Evolutionary conservation across 2,113 vertebrate genomes (phyloP).

Genomic region (Lamprotornis superbus): DNA sequence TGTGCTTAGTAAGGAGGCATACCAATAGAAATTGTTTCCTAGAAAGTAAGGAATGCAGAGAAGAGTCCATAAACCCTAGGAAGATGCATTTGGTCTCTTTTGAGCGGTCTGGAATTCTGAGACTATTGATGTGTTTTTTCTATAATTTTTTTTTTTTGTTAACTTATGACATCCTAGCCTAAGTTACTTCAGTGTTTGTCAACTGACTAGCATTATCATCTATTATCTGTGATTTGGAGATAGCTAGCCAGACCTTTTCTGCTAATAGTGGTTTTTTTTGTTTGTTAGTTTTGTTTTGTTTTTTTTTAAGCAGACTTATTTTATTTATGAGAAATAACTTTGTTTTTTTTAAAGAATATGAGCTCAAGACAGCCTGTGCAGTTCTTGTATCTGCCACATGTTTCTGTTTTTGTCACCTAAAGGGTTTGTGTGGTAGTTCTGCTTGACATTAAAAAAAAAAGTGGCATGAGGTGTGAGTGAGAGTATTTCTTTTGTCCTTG

Average conservation of each 20-base stretch:
- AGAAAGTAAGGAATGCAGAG: background rate
- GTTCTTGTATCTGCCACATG: background rate
- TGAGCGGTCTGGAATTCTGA: background rate
- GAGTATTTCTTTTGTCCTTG: background rate
- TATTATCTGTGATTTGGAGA: background rate
- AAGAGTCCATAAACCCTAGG: background rate
- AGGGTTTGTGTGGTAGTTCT: background rate
- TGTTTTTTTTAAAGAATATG: background rate
- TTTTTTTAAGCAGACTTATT: background rate
- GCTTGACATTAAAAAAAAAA: background rate
- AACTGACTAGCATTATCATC: background rate
- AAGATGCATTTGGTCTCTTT: background rate
- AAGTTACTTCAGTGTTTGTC: background rate
- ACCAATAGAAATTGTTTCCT: background rate
- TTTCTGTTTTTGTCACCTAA: background rate
- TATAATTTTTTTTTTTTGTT: background rate
- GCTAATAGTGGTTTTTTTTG: background rate
- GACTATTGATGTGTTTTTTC: background rate
- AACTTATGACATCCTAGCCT: background rate
- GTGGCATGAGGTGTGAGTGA: background rate
- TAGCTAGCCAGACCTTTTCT: background rate
- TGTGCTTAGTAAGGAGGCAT: background rate
- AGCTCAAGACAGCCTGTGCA: background rate
- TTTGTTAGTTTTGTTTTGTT: background rate
- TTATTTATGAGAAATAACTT: background rate